Evolutionary conservation across 2,888 invertebrate species (phyloP).

Genomic region (Lomographa bimaculata): DNA sequence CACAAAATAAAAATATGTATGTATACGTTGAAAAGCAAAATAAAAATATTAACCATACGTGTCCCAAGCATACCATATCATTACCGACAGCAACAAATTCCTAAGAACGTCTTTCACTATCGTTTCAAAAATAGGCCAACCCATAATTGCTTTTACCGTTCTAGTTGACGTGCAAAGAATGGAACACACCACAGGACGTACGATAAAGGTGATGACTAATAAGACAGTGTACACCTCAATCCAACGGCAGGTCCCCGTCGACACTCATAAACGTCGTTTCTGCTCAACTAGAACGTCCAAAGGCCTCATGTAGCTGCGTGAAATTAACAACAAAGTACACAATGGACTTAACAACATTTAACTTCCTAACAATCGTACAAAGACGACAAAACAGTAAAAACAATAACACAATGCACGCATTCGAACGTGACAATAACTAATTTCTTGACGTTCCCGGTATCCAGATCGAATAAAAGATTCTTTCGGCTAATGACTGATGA

Average conservation of each 20-base stretch:
- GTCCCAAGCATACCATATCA: too few species aligned
- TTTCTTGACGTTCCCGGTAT: slow-evolving; percentile 66
- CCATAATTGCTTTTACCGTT: slow-evolving; percentile 7
- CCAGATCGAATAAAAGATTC: slow-evolving; percentile 58
- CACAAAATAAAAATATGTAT: too few species aligned
- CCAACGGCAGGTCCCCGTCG: slow-evolving; percentile 66
- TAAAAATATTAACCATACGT: too few species aligned
- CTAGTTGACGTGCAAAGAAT: slow-evolving; percentile 12
- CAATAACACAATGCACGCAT: slow-evolving; percentile 61
- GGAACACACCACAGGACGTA: slow-evolving; percentile 36
- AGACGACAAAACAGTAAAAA: slow-evolving; percentile 65
- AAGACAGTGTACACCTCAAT: slow-evolving; percentile 62
- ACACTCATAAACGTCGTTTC: slow-evolving; percentile 76
- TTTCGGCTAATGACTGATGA: slow-evolving; percentile 67
- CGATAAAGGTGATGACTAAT: slow-evolving; percentile 56
- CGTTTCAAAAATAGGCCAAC: slow-evolving; percentile 12
- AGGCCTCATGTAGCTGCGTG: slow-evolving; percentile 60
- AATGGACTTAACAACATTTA: slow-evolving; percentile 77
- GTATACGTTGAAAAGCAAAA: too few species aligned
- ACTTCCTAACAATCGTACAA: slow-evolving; percentile 79
- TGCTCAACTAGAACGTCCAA: slow-evolving; percentile 58
- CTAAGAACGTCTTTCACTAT: slow-evolving; percentile 8
- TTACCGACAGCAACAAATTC: too few species aligned
- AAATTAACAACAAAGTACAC: slow-evolving; percentile 66
- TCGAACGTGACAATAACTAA: slow-evolving; percentile 44